phyloP scores from a whole-genome alignment of 1,140 invertebrate species.

The Harpegnathos saltator region DNA sequence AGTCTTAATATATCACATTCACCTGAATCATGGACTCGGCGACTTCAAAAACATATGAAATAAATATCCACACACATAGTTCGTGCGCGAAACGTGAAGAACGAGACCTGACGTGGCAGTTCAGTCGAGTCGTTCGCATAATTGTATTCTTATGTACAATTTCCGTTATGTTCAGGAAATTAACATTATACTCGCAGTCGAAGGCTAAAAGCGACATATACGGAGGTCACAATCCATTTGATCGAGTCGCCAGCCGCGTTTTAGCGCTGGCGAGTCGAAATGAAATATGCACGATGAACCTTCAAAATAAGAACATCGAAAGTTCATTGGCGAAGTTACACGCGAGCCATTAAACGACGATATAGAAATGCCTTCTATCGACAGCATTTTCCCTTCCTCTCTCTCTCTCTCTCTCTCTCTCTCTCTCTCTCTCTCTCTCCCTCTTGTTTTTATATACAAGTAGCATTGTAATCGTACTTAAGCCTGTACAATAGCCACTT shows the following conservation, averaged over 20 bases:
- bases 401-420: background rate
- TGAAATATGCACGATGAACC: background rate
- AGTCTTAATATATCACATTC: no score
- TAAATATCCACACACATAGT: no score
- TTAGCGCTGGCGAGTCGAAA: background rate
- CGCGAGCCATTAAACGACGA: conserved; percentile 17
- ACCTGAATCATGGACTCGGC: no score
- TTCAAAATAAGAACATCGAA: background rate
- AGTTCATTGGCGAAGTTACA: background rate
- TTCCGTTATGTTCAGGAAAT: conserved; percentile 9
- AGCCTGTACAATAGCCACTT: background rate
- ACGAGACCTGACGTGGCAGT: conserved; percentile 11
- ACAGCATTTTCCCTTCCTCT: background rate
- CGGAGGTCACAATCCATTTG: conserved; percentile 23
- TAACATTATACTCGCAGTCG: conserved; percentile 9
- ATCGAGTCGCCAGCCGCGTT: background rate
- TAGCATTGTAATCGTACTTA: background rate
- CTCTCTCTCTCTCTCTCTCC: no score
- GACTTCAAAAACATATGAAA: no score
- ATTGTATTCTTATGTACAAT: conserved; percentile 8
- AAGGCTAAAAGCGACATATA: background rate
- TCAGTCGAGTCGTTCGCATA: conserved; percentile 1
- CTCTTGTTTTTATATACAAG: background rate
- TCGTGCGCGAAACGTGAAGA: no score
- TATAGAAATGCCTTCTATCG: background rate